Evolutionary conservation across 1,140 invertebrate species (phyloP), one percentile per base, ranked within the genome.

Genomic region (Agrilus planipennis): DNA sequence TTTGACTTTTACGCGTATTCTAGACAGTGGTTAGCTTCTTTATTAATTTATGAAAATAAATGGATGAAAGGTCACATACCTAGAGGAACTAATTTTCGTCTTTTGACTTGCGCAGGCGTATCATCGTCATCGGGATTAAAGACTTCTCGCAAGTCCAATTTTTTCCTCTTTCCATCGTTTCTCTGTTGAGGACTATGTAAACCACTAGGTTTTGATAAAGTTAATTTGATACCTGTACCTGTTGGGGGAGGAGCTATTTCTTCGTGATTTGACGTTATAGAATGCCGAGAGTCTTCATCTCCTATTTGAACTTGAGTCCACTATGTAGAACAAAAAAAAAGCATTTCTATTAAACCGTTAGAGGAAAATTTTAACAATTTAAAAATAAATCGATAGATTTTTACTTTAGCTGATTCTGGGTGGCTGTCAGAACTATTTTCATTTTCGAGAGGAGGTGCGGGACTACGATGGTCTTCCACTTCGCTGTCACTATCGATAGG

Each of bases 41-140:
- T 17, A 7, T 37, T 25, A 12, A n/a, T n/a, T n/a, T n/a, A n/a
- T n/a, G n/a, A n/a, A n/a, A n/a, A n/a, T n/a, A 12, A 10, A 39
- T 3, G 15, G n/a, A n/a, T n/a, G n/a, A n/a, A n/a, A n/a, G n/a
- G n/a, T n/a, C 17, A 25, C 36, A 42, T 34, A 83, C 79, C 82
- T 53, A 89, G 63, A 49, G 84, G 84, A 56, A 89, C 82, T 34
- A 90, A 68, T 71, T 89, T 89, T 50, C 86, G 69, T 67, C 86
- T 85, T 56, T 85, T 87, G 18, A 60, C 51, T 46, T 68, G 69
- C 49, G 68, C 75, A 31, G 62, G 59, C 47, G 72, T 76, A 34
- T 85, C 81, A 54, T 89, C 86, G 49, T 93, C 88, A 49, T 89
- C 86, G 42, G 83, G 85, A 62, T 90, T 91, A 55, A 93, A 93